These are phyloP conservation scores for Agrilus mali DNA, from an alignment of 2,888 invertebrate species.

Conservation along the genomic window DNA sequence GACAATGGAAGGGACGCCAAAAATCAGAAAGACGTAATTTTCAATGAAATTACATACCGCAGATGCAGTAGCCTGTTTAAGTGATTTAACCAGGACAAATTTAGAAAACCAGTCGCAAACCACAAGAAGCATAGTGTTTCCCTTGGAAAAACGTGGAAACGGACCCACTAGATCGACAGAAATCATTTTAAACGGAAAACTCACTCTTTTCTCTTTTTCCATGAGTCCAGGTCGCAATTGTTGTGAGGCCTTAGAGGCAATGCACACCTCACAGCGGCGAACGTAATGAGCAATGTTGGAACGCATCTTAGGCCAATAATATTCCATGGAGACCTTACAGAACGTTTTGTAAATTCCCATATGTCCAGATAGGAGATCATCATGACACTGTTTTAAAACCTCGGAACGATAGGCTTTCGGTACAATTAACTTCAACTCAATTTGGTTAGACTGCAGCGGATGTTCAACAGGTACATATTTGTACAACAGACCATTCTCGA, in stretches of 20 bases:
- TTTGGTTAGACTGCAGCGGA: too few relatives aligned
- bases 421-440: too few relatives aligned
- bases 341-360: too few relatives aligned
- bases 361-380: too few relatives aligned
- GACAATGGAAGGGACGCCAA: constrained; percentile 7
- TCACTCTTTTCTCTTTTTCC: constrained; percentile 1
- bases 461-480: too few relatives aligned
- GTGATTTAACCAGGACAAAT: constrained; percentile 2
- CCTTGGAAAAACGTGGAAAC: constrained; percentile 1
- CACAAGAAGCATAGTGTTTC: constrained; percentile 1
- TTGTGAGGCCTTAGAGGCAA: not conserved
- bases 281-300: too few relatives aligned
- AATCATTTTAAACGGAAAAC: constrained; percentile 9
- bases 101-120: constrained; percentile 7
- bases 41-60: constrained; percentile 2
- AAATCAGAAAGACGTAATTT: constrained; percentile 6
- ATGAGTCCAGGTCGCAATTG: constrained; percentile 3
- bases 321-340: too few relatives aligned
- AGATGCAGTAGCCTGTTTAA: not conserved
- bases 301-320: too few relatives aligned
- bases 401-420: too few relatives aligned
- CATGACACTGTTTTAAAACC: too few relatives aligned
- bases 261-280: not conserved
- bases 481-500: too few relatives aligned
- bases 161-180: constrained; percentile 10